These are phyloP conservation scores for Meiosimyza platycephala DNA, from an alignment of 2,888 invertebrate genomes.

Conservation along the genomic window DNA sequence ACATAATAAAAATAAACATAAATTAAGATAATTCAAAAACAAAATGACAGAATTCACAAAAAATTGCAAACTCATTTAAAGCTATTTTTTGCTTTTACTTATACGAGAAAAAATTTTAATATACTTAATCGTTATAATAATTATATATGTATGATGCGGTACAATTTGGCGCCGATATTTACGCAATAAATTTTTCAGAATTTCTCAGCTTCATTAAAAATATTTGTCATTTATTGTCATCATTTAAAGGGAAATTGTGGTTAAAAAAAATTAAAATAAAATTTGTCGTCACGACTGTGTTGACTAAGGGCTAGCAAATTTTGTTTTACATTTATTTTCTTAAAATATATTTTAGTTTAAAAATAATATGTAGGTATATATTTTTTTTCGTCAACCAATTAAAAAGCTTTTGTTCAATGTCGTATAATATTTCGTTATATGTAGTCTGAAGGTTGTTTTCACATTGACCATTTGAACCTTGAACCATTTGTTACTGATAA, in stretches of 20 bases:
- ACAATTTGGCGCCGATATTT: too few species aligned
- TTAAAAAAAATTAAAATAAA: neutral
- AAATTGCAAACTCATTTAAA: too few species aligned
- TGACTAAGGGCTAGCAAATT: neutral
- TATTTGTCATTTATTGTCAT: neutral
- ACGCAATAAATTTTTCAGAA: too few species aligned
- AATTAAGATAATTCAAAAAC: neutral
- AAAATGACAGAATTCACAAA: too few species aligned
- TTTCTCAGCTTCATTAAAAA: neutral
- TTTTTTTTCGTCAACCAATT: neutral
- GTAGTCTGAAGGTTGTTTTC: neutral
- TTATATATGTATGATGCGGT: too few species aligned
- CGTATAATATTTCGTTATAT: neutral
- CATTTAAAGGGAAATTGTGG: neutral
- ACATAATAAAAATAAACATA: neutral
- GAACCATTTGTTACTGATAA: too few species aligned
- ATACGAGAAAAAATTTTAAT: too few species aligned
- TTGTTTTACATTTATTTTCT: neutral
- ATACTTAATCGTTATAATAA: too few species aligned
- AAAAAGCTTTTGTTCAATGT: neutral
- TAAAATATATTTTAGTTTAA: neutral
- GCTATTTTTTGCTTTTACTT: too few species aligned
- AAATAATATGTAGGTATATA: neutral
- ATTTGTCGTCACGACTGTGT: neutral
- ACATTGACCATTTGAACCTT: too few species aligned